phyloP scores from a whole-genome alignment of 2,113 vertebrate genomes.

The Falco punctatus region DNA sequence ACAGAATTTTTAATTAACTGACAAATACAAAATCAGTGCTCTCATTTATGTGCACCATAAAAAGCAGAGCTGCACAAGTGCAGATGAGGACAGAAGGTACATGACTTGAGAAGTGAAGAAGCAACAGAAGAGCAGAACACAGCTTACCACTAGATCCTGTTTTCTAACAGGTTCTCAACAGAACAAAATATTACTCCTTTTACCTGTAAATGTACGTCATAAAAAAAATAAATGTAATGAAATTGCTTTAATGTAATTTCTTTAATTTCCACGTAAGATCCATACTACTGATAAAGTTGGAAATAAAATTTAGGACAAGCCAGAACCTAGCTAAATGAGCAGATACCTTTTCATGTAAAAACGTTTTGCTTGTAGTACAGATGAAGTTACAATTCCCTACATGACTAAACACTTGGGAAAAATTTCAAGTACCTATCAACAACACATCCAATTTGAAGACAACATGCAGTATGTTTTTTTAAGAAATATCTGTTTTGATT shows the following conservation, averaged over 20 bases:
- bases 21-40: neutral
- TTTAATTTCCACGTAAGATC: neutral
- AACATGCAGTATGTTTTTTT: neutral
- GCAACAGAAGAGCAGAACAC: neutral
- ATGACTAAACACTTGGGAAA: neutral
- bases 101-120: neutral
- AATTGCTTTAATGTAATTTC: neutral
- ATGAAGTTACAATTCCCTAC: neutral
- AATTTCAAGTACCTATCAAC: neutral
- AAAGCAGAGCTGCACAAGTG: neutral
- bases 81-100: neutral
- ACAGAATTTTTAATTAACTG: neutral
- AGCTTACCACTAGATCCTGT: neutral
- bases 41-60: neutral
- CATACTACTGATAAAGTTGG: neutral
- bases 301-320: neutral
- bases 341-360: neutral
- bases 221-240: neutral
- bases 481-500: neutral
- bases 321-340: neutral
- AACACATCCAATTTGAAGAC: neutral
- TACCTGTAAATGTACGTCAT: neutral
- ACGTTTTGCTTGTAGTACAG: neutral
- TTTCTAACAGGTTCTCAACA: neutral
- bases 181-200: neutral